phyloP scores from a whole-genome alignment of 2,888 invertebrate species.

The Altica lythri region DNA sequence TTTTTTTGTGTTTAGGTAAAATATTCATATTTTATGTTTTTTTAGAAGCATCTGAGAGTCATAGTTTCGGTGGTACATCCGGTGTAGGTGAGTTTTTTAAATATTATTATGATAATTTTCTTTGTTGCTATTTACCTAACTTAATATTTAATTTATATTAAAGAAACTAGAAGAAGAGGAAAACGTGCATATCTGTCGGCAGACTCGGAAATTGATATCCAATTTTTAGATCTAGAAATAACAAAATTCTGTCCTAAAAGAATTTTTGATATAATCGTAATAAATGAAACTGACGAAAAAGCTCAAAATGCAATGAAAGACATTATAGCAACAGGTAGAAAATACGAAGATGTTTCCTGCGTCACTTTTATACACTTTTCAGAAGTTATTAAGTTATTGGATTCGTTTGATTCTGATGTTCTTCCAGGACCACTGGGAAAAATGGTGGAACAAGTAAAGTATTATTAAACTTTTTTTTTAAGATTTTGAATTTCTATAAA shows the following conservation, averaged over 20 bases:
- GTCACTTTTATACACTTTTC: conserved; percentile 42
- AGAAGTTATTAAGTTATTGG: conserved; percentile 37
- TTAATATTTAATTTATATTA: too few relatives aligned
- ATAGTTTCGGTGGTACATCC: too few relatives aligned
- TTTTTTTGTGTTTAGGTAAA: too few relatives aligned
- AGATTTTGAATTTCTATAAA: too few relatives aligned
- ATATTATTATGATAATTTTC: too few relatives aligned
- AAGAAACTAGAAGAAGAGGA: too few relatives aligned
- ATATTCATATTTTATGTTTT: too few relatives aligned
- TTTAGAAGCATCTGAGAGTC: too few relatives aligned
- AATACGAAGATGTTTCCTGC: conserved; percentile 40
- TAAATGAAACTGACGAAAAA: conserved; percentile 28
- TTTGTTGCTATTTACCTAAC: too few relatives aligned
- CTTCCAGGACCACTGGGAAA: conserved; percentile 22
- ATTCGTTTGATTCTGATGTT: conserved; percentile 12
- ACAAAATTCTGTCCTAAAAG: conserved; percentile 38
- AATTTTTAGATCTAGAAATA: conserved; percentile 28
- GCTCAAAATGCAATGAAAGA: conserved; percentile 30
- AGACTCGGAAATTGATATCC: conserved; percentile 3
- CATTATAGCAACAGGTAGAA: conserved; percentile 33
- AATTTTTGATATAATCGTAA: conserved; percentile 39
- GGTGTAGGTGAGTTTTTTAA: too few relatives aligned
- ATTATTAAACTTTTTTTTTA: not conserved
- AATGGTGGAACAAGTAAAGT: conserved; percentile 5
- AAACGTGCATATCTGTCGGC: too few relatives aligned